Percentiles rank a stretch among this genome's conserved stretches.
Evolutionary conservation across 2,888 invertebrate genomes (phyloP).

Genomic region (Aphidoletes aphidimyza): DNA sequence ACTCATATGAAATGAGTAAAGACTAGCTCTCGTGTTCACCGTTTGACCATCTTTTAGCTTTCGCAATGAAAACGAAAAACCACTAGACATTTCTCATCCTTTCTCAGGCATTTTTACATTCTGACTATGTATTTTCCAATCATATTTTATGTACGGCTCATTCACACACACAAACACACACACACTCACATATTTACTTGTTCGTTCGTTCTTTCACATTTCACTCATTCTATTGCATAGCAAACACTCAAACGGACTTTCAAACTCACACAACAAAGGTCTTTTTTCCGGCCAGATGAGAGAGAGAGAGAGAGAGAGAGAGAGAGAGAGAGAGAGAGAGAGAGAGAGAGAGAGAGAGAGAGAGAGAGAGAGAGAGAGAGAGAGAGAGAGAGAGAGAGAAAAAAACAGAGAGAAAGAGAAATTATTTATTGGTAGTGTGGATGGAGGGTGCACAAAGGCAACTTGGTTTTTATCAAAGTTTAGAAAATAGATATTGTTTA

Average conservation of each 20-base stretch:
- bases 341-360: not conserved
- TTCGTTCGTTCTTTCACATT: not conserved
- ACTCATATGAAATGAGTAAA: no score
- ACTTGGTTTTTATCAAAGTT: slow-evolving; percentile 55
- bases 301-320: not conserved
- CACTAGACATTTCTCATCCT: slow-evolving; percentile 42
- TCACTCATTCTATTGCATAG: not conserved
- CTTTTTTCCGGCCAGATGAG: not conserved
- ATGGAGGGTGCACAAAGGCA: slow-evolving; percentile 51
- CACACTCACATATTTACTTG: not conserved
- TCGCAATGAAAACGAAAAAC: slow-evolving; percentile 32
- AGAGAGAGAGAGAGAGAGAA: slow-evolving; percentile 3
- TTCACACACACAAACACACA: no score
- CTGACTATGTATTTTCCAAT: not conserved
- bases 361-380: not conserved
- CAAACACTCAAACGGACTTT: not conserved
- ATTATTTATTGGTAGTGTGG: no score
- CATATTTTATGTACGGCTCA: slow-evolving; percentile 50
- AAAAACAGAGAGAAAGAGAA: not conserved
- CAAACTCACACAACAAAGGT: not conserved
- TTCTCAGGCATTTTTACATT: slow-evolving; percentile 6
- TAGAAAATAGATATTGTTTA: slow-evolving; percentile 56
- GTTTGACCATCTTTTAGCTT: slow-evolving; percentile 33
- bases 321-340: not conserved
- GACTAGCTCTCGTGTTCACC: not conserved